Evolutionary conservation across 2,888 invertebrate species (phyloP), one percentile per base, ranked within the genome.

Genomic region (Polietes domitor): DNA sequence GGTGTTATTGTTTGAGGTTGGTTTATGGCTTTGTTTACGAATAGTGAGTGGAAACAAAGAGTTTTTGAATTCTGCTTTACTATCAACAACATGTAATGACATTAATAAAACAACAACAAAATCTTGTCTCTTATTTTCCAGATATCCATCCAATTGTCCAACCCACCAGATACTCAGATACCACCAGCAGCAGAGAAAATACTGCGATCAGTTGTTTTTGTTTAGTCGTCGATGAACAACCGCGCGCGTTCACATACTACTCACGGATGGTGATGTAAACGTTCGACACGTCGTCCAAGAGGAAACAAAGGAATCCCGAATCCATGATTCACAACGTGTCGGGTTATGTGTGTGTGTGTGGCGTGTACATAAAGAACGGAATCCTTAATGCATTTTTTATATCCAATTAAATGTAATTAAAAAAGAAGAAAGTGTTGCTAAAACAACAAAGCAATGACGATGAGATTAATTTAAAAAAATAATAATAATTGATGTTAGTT

Each of bases 351-450:
- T n/a, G n/a, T n/a, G n/a, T n/a, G n/a, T n/a, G n/a, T n/a, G n/a
- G n/a, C n/a, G n/a, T n/a, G n/a, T n/a, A n/a, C n/a, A 47, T 47
- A 10, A 24, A 55, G 21, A 55, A 24, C 24, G 12, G 32, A 61
- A 61, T 61, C 61, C 61, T 28, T 61, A 61, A 28, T 15, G 5
- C 28, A 28, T 61, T 61, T 28, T 61, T 28, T 47, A n/a, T 47
- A n/a, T 17, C 12, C 61, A 61, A 61, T 61, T 61, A 61, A 61
- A 32, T 28, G 12, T 17, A 61, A 61, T 61, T 61, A 61, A 61
- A 61, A 61, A 61, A 26, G 1, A 43, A n/a, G n/a, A 71, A 47
- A 55, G 53, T 72, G 72, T 55, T 17, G 50, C 32, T 21, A 2
- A 50, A 53, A 72, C 37, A 41, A 47, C n/a, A 47, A 65, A 65